Conservation (phyloP, 2,113 vertebrate species). For the Barbus barbus region DNA sequence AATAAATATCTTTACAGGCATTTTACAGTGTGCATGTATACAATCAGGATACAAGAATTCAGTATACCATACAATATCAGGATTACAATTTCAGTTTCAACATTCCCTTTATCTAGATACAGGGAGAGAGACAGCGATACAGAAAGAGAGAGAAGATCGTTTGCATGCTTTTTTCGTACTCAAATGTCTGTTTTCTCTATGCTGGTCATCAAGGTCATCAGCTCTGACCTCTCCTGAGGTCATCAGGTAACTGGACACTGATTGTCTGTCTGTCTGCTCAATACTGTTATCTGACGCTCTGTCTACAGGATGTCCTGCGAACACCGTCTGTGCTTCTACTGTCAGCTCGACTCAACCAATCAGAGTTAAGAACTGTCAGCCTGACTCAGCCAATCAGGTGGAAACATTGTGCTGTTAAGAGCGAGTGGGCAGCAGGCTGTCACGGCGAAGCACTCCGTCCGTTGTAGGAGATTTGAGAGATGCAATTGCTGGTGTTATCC, state of each 20-base stretch:
- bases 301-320: background rate
- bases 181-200: slow-evolving; percentile 33
- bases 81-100: slow-evolving; percentile 49
- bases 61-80: slow-evolving; percentile 57
- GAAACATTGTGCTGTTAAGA: background rate
- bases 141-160: slow-evolving; percentile 39
- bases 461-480: slow-evolving; percentile 90
- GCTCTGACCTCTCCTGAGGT: slow-evolving; percentile 37
- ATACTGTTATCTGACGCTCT: slow-evolving; percentile 31
- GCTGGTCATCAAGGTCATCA: slow-evolving; percentile 10
- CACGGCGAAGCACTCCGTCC: slow-evolving; percentile 75
- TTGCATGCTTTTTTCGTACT: slow-evolving; percentile 70
- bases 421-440: slow-evolving; percentile 39
- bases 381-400: background rate
- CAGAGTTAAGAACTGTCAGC: slow-evolving; percentile 17
- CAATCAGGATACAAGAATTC: slow-evolving; percentile 67
- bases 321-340: background rate
- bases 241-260: slow-evolving; percentile 42
- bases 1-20: slow-evolving; percentile 68
- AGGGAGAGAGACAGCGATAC: slow-evolving; percentile 38
- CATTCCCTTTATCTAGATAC: slow-evolving; percentile 52
- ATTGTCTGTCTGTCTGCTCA: slow-evolving; percentile 38
- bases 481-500: slow-evolving; percentile 91
- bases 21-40: slow-evolving; percentile 61
- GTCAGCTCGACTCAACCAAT: slow-evolving; percentile 17